Evolutionary conservation across 2,113 vertebrate genomes (phyloP).

Genomic region (Corapipo altera): DNA sequence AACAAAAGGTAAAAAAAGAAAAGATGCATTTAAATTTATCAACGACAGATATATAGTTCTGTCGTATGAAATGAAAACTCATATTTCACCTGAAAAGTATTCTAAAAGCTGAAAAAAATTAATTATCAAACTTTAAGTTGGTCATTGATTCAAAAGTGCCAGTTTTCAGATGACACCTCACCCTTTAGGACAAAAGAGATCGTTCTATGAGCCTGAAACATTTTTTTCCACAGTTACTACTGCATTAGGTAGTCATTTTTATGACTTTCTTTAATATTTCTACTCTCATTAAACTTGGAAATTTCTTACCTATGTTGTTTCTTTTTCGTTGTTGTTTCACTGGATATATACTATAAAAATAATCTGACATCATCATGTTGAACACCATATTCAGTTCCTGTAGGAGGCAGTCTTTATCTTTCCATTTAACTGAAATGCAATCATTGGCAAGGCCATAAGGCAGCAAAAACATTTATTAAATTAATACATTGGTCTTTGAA

Average conservation of each 20-base stretch:
- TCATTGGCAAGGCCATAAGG: neutral
- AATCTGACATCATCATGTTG: neutral
- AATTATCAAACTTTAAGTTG: neutral
- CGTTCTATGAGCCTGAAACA: neutral
- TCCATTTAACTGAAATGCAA: neutral
- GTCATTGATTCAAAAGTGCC: neutral
- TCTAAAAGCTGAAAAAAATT: neutral
- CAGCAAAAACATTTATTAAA: neutral
- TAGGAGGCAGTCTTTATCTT: neutral
- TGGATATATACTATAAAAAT: neutral
- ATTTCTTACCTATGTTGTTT: neutral
- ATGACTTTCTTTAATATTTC: fast-evolving
- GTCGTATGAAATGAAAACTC: neutral
- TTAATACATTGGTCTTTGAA: constrained; percentile 31
- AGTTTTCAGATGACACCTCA: neutral
- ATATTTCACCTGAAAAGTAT: neutral
- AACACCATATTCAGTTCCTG: neutral
- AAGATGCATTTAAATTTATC: neutral
- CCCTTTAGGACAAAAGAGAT: neutral
- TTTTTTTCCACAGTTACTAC: neutral
- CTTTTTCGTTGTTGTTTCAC: neutral
- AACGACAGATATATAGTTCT: neutral
- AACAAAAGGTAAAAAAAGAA: neutral
- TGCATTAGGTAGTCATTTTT: neutral
- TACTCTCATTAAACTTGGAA: neutral